phyloP scores from a whole-genome alignment of 2,888 invertebrate species.

The Fragum fragum region DNA sequence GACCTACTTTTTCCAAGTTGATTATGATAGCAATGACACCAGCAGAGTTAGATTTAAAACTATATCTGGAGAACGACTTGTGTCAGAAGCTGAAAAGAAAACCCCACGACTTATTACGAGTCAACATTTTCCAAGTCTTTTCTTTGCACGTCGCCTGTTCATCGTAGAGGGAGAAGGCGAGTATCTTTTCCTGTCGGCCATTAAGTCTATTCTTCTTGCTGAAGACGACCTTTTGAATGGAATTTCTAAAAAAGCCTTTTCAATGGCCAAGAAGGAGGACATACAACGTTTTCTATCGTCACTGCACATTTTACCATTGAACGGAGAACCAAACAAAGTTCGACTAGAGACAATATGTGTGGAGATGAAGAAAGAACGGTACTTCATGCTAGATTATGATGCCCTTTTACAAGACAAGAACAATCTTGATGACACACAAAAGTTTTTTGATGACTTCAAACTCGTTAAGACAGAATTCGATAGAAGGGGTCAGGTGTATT shows the following conservation, averaged over 20 bases:
- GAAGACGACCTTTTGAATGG: neutral
- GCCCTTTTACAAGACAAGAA: neutral
- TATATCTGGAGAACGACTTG: neutral
- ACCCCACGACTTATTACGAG: constrained; percentile 11
- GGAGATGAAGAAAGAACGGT: neutral
- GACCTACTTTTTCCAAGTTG: neutral
- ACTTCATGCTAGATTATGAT: constrained; percentile 23
- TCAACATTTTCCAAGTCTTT: constrained; percentile 8
- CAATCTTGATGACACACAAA: neutral
- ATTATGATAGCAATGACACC: neutral
- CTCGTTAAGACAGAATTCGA: neutral
- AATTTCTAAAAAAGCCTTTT: neutral
- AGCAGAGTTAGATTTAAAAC: neutral
- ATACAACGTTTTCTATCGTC: neutral
- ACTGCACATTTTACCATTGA: constrained; percentile 8
- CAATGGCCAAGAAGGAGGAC: neutral
- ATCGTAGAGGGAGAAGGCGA: constrained; percentile 27
- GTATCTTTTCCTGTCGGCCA: neutral
- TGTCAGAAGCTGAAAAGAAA: neutral
- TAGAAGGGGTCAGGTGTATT: neutral
- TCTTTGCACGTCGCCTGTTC: constrained; percentile 15
- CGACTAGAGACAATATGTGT: neutral
- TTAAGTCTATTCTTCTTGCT: constrained; percentile 9
- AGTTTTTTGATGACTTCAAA: neutral
- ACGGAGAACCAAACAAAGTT: constrained; percentile 18